Evolutionary conservation across 1,140 invertebrate genomes (phyloP).

Genomic region (Orius insidiosus): DNA sequence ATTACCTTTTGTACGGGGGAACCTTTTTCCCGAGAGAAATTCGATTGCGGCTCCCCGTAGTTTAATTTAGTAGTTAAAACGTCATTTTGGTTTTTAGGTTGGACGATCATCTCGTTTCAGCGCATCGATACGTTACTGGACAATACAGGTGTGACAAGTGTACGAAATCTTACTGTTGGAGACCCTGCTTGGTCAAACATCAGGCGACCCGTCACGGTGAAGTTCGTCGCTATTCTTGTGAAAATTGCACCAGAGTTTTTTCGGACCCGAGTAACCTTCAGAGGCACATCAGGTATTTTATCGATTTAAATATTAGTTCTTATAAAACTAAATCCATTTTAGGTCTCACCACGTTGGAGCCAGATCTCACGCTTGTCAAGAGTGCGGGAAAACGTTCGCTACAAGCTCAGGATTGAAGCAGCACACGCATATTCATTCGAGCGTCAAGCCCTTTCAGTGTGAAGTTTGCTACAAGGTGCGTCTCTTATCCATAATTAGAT

Average conservation of each 20-base stretch:
- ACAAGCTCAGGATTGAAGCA: conserved; percentile 96
- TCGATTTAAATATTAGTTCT: not conserved
- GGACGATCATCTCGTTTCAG: conserved; percentile 58
- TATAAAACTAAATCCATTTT: not conserved
- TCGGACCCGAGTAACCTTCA: conserved; percentile 91
- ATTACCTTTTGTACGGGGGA: too few relatives aligned
- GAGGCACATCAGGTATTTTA: conserved; percentile 61
- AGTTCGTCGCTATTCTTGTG: conserved; percentile 65
- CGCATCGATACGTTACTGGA: conserved; percentile 54
- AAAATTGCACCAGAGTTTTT: conserved; percentile 87
- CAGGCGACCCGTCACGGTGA: conserved; percentile 62
- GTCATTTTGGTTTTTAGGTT: too few relatives aligned
- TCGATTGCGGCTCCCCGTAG: too few relatives aligned
- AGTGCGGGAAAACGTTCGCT: conserved; percentile 97
- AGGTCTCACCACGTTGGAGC: conserved; percentile 75
- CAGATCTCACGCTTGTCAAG: conserved; percentile 83
- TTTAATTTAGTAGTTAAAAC: too few relatives aligned
- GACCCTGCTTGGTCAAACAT: conserved; percentile 65
- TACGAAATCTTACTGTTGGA: conserved; percentile 62
- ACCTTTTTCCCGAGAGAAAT: too few relatives aligned
- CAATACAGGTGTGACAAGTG: conserved; percentile 75
- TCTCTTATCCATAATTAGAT: conserved; percentile 8
- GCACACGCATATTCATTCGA: conserved; percentile 98
- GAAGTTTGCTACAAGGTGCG: conserved; percentile 69
- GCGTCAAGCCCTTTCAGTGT: conserved; percentile 94